Evolutionary conservation across 2,888 invertebrate species (phyloP).

Genomic region (Sphaeridia pumilis): DNA sequence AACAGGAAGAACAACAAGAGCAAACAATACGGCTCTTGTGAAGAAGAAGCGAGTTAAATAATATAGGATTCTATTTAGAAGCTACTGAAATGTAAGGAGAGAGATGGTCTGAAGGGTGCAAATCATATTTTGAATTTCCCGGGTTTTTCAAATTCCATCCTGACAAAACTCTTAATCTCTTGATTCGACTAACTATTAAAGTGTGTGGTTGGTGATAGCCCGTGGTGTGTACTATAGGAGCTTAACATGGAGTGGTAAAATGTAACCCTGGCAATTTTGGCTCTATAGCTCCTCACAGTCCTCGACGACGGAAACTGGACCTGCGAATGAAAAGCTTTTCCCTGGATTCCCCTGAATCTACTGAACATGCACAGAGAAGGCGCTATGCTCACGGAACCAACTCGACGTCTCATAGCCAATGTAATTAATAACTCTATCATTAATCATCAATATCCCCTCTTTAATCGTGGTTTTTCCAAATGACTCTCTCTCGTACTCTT

Average conservation of each 20-base stretch:
- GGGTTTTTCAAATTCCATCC: no score
- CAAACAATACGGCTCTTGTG: no score
- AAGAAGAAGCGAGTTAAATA: no score
- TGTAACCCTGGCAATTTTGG: slow-evolving; percentile 1
- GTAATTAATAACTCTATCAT: slow-evolving; percentile 39
- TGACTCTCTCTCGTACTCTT: neutral
- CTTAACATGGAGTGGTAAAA: neutral
- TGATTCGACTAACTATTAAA: no score
- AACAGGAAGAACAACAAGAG: no score
- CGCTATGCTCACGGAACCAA: slow-evolving; percentile 48
- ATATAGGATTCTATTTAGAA: no score
- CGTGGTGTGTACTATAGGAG: no score
- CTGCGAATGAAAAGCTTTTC: slow-evolving; percentile 96
- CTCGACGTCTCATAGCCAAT: slow-evolving; percentile 51
- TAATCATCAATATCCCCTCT: neutral
- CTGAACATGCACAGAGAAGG: slow-evolving; percentile 66
- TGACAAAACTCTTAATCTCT: no score
- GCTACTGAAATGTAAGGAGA: no score
- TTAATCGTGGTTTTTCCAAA: neutral
- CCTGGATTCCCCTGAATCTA: slow-evolving; percentile 88
- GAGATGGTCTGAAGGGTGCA: no score
- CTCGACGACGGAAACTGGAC: slow-evolving; percentile 88
- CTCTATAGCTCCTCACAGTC: slow-evolving; percentile 80
- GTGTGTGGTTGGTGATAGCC: no score
- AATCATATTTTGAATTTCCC: no score